These are phyloP conservation scores for Chionodraco myersi DNA, from an alignment of 2,113 vertebrate genomes.

Conservation along the genomic window DNA sequence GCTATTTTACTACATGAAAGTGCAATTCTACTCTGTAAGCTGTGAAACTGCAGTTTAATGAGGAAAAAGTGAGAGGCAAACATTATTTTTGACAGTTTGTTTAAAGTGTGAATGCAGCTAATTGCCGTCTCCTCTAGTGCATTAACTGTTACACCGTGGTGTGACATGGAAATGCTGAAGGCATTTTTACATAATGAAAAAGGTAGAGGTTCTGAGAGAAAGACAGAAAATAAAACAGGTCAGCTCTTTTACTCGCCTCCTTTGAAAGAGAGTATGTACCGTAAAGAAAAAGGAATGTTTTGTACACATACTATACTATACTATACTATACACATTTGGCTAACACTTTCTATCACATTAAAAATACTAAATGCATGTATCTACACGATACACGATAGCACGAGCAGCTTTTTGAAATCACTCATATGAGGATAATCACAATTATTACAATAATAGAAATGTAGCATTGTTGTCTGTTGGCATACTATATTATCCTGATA, in stretches of 20 bases:
- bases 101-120: conserved; percentile 52
- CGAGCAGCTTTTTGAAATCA: too few species aligned
- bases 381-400: too few species aligned
- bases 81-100: conserved; percentile 32
- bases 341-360: too few species aligned
- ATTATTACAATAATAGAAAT: too few species aligned
- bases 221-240: conserved; percentile 31
- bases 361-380: too few species aligned
- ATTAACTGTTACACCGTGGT: conserved; percentile 55
- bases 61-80: conserved; percentile 13
- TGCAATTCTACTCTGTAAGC: conserved; percentile 2
- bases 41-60: conserved; percentile 26
- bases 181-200: conserved; percentile 54
- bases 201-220: conserved; percentile 21
- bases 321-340: too few species aligned
- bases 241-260: not conserved
- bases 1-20: conserved; percentile 1
- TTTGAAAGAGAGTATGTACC: conserved; percentile 6
- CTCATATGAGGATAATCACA: too few species aligned
- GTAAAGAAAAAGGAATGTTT: not conserved
- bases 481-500: too few species aligned
- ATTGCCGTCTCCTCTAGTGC: conserved; percentile 53
- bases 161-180: conserved; percentile 49
- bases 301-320: too few species aligned
- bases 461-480: too few species aligned